Conservation (phyloP, 2,113 vertebrate genomes). For the Panthera uncia region DNA sequence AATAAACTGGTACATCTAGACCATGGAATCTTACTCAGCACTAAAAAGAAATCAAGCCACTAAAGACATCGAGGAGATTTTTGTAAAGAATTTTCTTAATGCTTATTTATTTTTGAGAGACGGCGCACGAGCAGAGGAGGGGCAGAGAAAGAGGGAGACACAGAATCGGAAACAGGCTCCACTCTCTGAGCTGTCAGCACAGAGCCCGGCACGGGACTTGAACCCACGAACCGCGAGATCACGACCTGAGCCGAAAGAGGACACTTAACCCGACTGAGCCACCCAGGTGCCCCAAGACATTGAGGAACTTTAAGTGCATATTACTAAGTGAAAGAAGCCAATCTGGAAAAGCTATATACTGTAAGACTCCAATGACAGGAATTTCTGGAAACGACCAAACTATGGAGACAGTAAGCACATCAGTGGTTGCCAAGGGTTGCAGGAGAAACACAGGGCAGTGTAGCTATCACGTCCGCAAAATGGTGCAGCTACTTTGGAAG, state of each 20-base stretch:
- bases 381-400: neutral
- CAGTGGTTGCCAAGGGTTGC: neutral
- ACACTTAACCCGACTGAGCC: too few species aligned
- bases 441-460: neutral
- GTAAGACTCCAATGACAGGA: neutral
- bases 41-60: neutral
- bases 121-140: too few species aligned
- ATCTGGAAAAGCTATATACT: neutral
- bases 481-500: neutral
- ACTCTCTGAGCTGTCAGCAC: too few species aligned
- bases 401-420: neutral
- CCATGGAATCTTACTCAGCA: neutral
- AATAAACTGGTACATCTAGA: neutral
- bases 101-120: too few species aligned
- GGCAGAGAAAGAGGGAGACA: too few species aligned
- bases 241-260: too few species aligned
- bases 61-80: neutral
- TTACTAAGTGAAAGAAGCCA: neutral
- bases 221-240: too few species aligned
- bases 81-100: too few species aligned
- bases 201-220: too few species aligned
- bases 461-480: neutral
- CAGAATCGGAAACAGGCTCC: too few species aligned
- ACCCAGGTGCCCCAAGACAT: neutral
- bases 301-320: neutral